Evolutionary conservation across 2,113 vertebrate species (phyloP), one percentile per base, ranked within the genome.

Genomic region (Alethe castanea): DNA sequence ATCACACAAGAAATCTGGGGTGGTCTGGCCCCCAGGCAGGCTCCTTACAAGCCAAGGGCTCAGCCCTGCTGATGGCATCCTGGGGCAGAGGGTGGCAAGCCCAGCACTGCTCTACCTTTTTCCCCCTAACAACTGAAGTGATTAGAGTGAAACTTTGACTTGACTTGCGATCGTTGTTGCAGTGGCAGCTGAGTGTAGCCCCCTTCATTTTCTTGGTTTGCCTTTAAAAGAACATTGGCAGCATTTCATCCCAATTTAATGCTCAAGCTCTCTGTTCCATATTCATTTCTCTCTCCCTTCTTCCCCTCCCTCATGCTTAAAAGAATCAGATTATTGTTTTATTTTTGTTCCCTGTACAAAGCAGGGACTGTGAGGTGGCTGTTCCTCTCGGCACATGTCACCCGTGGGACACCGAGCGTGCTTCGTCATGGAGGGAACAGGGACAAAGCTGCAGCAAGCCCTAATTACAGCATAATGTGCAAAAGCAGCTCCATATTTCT

Each of bases 161-260:
- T 98, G 98, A 98, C 98, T 97, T 98, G 97, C 47, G 90, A 96
- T 97, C 89, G 95, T 97, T 97, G 97, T 97, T 74, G 64, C 33
- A 0, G 60, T 90, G 97, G 97, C n/a, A 78, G 94, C 61, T 91
- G 91, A 87, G 82, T 42, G 57, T 71, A 96, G 97, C 97, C 97
- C 97, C 91, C 87, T 90, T 97, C 96, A 85, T 97, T 98, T 95
- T 54, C 95, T 83, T 60, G 80, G 89, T 93, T 95, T 97, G 93
- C 86, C 94, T 98, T 97, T 94, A 94, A 97, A 96, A 94, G 95
- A 92, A 70, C 85, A 88, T 64, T 89, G 95, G 95, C 90, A 95
- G 90, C 96, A 38, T 95, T 95, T 95, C 86, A 44, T 52, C 79
- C 88, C 40, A 40, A 90, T 96, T 90, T 96, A 96, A 69, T 56